Evolutionary conservation across 2,888 invertebrate genomes (phyloP).

Genomic region (Heliconius ethilla): DNA sequence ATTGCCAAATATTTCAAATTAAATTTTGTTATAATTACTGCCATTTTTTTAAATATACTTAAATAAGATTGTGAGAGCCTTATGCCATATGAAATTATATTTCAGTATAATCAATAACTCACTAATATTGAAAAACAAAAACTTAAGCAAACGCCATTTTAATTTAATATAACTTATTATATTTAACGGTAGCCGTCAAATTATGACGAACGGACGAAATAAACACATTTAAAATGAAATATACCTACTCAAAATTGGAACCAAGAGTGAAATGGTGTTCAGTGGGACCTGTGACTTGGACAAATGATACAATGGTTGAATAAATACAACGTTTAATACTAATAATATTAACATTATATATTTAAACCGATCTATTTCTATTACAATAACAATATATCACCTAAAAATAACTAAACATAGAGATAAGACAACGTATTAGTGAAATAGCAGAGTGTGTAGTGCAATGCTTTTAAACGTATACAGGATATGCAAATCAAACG

Average conservation of each 20-base stretch:
- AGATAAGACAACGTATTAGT: slow-evolving; percentile 18
- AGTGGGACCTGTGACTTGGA: too few species aligned
- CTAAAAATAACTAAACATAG: slow-evolving; percentile 1
- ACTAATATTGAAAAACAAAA: neutral
- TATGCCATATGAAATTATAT: neutral
- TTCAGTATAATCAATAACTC: neutral
- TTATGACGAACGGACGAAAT: neutral
- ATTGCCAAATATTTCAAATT: neutral
- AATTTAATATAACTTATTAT: neutral
- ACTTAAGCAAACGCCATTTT: neutral
- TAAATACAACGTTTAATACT: too few species aligned
- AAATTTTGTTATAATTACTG: neutral
- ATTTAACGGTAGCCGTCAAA: neutral
- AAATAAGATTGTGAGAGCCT: too few species aligned
- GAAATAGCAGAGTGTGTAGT: slow-evolving; percentile 13
- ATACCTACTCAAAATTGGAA: neutral
- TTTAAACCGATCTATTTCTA: neutral
- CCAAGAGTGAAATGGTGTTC: neutral
- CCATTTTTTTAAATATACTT: neutral
- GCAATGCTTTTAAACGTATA: slow-evolving; percentile 35
- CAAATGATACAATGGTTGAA: too few species aligned
- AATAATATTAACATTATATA: neutral
- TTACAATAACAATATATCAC: neutral
- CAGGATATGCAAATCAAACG: slow-evolving; percentile 34
- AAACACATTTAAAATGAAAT: neutral